Base-by-base conservation (phyloP, 1,140 invertebrate genomes). In the Lanistes nyassanus region DNA sequence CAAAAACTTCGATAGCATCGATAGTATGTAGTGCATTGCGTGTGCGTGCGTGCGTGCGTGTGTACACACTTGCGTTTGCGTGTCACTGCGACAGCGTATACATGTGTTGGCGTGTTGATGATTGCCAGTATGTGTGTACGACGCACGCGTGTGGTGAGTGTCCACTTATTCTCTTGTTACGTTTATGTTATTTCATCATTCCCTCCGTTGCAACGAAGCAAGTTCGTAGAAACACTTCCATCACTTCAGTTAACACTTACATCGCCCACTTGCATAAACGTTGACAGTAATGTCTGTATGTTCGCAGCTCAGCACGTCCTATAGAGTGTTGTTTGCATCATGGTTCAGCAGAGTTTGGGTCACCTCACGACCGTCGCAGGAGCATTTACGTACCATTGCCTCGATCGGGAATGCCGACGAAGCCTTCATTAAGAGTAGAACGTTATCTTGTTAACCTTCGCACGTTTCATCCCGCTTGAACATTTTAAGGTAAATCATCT, bases 61-160 rank as follows among this genome's bases (percentile, higher is more conserved):
- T 42, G 34, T 66, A 23, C 6, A 31, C 39, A 19, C 37, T 36
- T 31, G 39, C 21, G 39, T 69, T 13, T 53, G 47, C 34, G 42
- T 2, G 42, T 69, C 29, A 31, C 29, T 53, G 67, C 34, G 65
- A 42, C 37, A 16, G 65, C 51, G 65, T 39, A n/a, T 42, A 42
- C 26, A 42, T 42, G 36, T 67, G 65, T 67, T 36, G 39, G 65
- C 51, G 65, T 42, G 65, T 67, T 36, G n/a, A 42, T 67, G 65
- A 26, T 36, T 69, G 67, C 55, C 29, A 53, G 39, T 53, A 51
- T 53, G 47, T 51, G 47, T 69, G 47, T 29, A 42, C 21, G 66
- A 19, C 39, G 26, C 13, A 36, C n/a, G 19, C 6, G 51, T 42
- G 26, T 39, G 26, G 4, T 5, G 34, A 42, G 47, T 65, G 26